Percentiles rank a stretch among this genome's conserved stretches.
Conservation (phyloP, 2,797 vertebrate genomes). For the Sebastes hubbsi region DNA sequence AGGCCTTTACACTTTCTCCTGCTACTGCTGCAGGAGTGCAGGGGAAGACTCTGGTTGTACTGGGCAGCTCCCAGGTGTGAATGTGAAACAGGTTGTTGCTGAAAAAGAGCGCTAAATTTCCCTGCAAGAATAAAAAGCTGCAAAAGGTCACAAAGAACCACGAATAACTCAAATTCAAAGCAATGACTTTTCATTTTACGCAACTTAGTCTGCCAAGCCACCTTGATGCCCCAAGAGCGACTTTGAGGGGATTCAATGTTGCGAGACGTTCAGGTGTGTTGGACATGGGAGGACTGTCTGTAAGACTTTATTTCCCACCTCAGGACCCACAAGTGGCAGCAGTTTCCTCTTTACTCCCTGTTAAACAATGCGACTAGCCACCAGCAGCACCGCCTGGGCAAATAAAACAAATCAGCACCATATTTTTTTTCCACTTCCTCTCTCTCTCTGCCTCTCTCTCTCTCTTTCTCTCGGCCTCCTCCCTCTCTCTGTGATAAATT, state of each 20-base stretch:
- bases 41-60: too few species aligned
- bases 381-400: conserved; percentile 46
- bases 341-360: conserved; percentile 45
- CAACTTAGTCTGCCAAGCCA: neutral
- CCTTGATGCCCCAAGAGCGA: neutral
- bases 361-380: conserved; percentile 45
- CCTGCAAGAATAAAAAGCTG: neutral
- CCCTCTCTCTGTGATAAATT: conserved; percentile 66
- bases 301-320: conserved; percentile 44
- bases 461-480: conserved; percentile 10
- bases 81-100: too few species aligned
- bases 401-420: conserved; percentile 67
- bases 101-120: too few species aligned
- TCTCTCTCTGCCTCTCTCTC: neutral
- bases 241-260: neutral
- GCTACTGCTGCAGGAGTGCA: neutral
- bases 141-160: neutral
- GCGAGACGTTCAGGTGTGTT: conserved; percentile 16
- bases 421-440: conserved; percentile 25
- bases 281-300: conserved; percentile 24
- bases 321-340: conserved; percentile 30
- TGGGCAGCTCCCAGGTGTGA: too few species aligned
- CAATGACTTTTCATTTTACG: neutral
- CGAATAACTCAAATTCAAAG: neutral
- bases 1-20: neutral